Percentiles rank a stretch among this genome's conserved stretches.
phyloP scores from a whole-genome alignment of 2,888 invertebrate genomes.

The Philereme vetulata region DNA sequence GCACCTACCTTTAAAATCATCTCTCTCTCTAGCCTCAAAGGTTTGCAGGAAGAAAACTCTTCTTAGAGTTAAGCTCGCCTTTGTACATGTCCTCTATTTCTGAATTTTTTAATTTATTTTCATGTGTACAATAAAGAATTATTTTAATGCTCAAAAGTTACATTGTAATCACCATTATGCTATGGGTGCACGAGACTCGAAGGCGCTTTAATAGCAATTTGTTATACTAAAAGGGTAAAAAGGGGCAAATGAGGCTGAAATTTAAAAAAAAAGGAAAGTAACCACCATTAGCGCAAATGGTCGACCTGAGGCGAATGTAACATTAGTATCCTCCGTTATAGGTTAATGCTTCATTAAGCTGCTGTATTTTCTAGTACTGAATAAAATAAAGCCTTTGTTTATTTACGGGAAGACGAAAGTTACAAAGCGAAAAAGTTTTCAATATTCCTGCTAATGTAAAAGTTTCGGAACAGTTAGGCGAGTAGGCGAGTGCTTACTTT shows the following conservation, averaged over 20 bases:
- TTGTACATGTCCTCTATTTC: too few species aligned
- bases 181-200: constrained; percentile 29
- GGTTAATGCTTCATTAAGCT: constrained; percentile 37
- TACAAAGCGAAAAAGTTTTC: constrained; percentile 33
- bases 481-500: constrained; percentile 15
- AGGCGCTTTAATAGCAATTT: constrained; percentile 42
- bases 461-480: constrained; percentile 24
- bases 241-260: constrained; percentile 44
- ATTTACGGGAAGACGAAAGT: constrained; percentile 7
- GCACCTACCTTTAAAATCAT: too few species aligned
- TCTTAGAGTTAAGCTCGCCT: too few species aligned
- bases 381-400: constrained; percentile 30
- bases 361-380: constrained; percentile 27
- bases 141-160: constrained; percentile 24
- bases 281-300: constrained; percentile 46
- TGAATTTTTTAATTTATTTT: too few species aligned
- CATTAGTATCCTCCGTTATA: constrained; percentile 35
- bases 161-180: constrained; percentile 35
- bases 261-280: constrained; percentile 51
- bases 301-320: constrained; percentile 31
- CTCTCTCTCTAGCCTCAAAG: too few species aligned
- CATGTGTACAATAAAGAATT: too few species aligned
- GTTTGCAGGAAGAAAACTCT: too few species aligned
- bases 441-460: constrained; percentile 35
- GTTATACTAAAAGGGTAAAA: constrained; percentile 46